Evolutionary conservation across 92 coral and sea anemone genomes (phyloP), one percentile per base, ranked within the genome.

Genomic region (Actinostola sp.): DNA sequence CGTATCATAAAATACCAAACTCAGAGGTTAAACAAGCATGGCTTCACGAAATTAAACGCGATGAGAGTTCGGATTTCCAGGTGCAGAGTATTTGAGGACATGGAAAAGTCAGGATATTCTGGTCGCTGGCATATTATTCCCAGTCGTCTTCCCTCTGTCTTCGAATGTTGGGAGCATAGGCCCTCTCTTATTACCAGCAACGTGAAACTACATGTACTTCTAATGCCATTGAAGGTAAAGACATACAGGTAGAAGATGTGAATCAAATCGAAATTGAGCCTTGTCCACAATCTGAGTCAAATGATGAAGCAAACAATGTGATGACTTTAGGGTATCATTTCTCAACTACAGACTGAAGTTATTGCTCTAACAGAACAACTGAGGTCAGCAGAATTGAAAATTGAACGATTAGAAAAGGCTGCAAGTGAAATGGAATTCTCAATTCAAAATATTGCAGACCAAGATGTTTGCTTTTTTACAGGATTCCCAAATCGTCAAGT

Each of bases 111-210:
- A 1, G 70, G 69, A 6, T 77, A 46, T 61, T 67, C 73, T 70
- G 72, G 81, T 26, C 54, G 72, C 27, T 63, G 71, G 63, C 45
- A 27, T n/a, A 29, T 75, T n/a, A 74, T 63, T 17, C 61, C 63
- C 8, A 71, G 73, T 1, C 56, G 67, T 36, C 53, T 83, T 53
- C 79, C 88, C 21, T 50, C 73, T 53, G 65, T 78, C 45, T 65
- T 78, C 52, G 34, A 71, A 25, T 78, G 80, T 58, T 78, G 81
- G 80, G 73, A 78, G 35, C 63, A 78, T 69, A 71, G 57, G 31
- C 46, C 67, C 4, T 62, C 24, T 38, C 29, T 62, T 4, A 14
- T 62, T n/a, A 3, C 46, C 70, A 49, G 24, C 67, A 24, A 23
- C 19, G 20, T 60, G 73, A 36, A 24, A 39, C 64, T 76, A 26